A percentile compares a stretch with the other conserved stretches of the same genome.
phyloP scores from a whole-genome alignment of 1,140 invertebrate species.

The Sitobion miscanthi region DNA sequence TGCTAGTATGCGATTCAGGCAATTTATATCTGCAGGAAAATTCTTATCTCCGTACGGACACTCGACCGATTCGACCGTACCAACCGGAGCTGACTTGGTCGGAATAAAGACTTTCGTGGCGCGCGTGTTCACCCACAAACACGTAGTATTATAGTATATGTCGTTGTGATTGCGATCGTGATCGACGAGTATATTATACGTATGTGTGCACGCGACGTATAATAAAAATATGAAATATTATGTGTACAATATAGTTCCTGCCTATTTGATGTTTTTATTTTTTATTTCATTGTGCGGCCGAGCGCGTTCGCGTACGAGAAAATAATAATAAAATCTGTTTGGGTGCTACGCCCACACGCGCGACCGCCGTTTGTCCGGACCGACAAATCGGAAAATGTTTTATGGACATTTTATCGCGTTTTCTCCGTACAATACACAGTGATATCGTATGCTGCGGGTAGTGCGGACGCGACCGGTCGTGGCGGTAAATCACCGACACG shows the following conservation, averaged over 20 bases:
- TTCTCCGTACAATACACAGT: too few relatives aligned
- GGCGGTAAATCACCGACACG: too few relatives aligned
- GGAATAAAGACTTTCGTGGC: neutral
- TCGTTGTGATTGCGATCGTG: neutral
- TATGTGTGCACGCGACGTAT: neutral
- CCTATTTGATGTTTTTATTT: too few relatives aligned
- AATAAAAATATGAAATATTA: slow-evolving; percentile 3
- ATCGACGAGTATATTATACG: neutral
- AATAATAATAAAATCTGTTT: neutral
- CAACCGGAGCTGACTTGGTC: neutral
- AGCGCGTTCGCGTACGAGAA: neutral
- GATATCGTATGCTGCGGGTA: too few relatives aligned
- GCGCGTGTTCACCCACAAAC: neutral
- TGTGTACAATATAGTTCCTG: neutral
- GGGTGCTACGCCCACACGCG: neutral
- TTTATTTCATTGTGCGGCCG: neutral
- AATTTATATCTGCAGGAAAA: neutral
- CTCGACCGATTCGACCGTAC: too few relatives aligned
- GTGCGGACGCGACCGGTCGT: too few relatives aligned
- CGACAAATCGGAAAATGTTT: slow-evolving; percentile 33
- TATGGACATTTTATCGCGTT: neutral
- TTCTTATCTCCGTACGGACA: too few relatives aligned
- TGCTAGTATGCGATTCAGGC: neutral
- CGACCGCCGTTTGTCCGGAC: neutral
- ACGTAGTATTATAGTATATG: neutral